Evolutionary conservation across 2,888 invertebrate species (phyloP), one percentile per base, ranked within the genome.

Genomic region (Cheilosia urbana): DNA sequence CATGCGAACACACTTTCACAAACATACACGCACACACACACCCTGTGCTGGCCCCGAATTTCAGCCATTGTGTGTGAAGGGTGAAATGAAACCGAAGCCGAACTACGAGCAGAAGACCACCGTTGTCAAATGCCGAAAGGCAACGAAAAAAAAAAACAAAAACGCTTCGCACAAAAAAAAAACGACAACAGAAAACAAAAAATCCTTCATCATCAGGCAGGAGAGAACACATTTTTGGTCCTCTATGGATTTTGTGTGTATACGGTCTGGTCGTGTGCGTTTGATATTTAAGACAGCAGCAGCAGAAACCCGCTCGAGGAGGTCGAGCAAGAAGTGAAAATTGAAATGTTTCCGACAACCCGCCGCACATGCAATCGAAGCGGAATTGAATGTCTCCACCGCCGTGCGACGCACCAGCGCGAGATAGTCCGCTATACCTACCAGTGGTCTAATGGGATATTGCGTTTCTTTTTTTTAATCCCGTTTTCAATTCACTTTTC

Each of bases 331-430:
- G 63, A 69, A 87, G 83, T 83, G 87, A 85, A 88, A 88, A 88
- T 88, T 88, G 82, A 88, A 87, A 85, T 88, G 87, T 87, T 87
- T 68, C 84, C 80, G 76, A 85, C 75, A 83, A 87, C 68, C 62
- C 53, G 49, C 57, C 81, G 60, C 71, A 87, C 79, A 77, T 87
- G 77, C 81, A 73, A 78, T 87, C 73, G 73, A 81, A 75, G 40
- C 51, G 76, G 75, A 80, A 80, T 85, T 81, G 80, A 81, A 85
- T 77, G 77, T 77, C 71, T 55, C 68, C 55, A 42, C 63, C n/a
- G 13, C 13, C 37, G 13, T 15, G 68, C 68, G 42, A 66, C 66
- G 71, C 77, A 68, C 30, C 42, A 65, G 34, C 51, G 21, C 42
- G 30, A 60, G 49, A 68, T 40, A 69, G 68, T 65, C 69, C 55